Evolutionary conservation across 2,888 invertebrate species (phyloP).

Genomic region (Parascotia fuliginaria): DNA sequence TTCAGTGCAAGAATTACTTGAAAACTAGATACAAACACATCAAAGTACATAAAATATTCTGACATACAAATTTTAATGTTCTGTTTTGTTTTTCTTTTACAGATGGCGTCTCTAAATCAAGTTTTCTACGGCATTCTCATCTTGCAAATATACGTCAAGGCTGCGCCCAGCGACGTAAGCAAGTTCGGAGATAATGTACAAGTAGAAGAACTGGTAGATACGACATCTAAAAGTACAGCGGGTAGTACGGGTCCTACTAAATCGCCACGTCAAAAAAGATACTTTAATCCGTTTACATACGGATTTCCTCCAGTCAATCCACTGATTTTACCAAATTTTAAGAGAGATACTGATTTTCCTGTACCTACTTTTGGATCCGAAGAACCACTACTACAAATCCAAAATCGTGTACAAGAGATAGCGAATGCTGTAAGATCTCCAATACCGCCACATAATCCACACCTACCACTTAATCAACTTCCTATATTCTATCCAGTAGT

Average conservation of each 20-base stretch:
- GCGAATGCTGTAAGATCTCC: conserved; percentile 51
- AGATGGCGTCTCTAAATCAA: conserved; percentile 62
- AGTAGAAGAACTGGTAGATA: conserved; percentile 38
- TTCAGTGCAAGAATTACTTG: too few relatives aligned
- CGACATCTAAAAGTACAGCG: conserved; percentile 41
- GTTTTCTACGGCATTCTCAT: conserved; percentile 54
- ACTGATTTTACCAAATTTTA: conserved; percentile 40
- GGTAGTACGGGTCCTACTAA: conserved; percentile 35
- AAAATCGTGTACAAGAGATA: conserved; percentile 58
- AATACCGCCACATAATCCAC: conserved; percentile 22
- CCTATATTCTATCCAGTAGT: conserved; percentile 63
- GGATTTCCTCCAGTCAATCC: conserved; percentile 55
- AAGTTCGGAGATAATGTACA: conserved; percentile 48
- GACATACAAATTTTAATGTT: too few relatives aligned
- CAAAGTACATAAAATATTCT: too few relatives aligned
- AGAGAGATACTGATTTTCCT: conserved; percentile 46
- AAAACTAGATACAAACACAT: not conserved
- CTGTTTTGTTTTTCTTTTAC: conserved; percentile 52
- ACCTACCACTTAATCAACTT: conserved; percentile 46
- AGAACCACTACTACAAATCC: conserved; percentile 56
- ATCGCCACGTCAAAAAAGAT: conserved; percentile 60
- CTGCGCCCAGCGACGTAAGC: conserved; percentile 59
- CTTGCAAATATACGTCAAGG: conserved; percentile 52
- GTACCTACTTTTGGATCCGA: conserved; percentile 47
- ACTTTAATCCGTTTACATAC: conserved; percentile 54